Percentiles rank a stretch among this genome's conserved stretches.
These are phyloP conservation scores for Dufourea novaeangliae DNA, from an alignment of 1,140 invertebrate species.

Conservation along the genomic window DNA sequence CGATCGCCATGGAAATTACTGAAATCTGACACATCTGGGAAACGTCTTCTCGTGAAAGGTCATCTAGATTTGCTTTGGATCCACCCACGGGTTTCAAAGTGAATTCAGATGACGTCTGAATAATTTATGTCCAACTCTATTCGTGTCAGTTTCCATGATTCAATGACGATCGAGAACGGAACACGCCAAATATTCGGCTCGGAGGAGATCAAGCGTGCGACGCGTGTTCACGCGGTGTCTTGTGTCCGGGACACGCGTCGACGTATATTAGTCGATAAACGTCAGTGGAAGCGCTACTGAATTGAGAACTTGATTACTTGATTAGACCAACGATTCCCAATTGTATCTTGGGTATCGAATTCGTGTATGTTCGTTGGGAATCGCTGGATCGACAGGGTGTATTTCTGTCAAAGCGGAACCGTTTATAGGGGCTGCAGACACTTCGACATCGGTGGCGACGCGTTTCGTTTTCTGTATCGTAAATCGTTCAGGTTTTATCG, in stretches of 20 bases:
- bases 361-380: background rate
- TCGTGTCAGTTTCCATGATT: background rate
- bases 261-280: background rate
- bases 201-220: slow-evolving; percentile 10
- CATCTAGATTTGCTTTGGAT: no score
- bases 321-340: background rate
- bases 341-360: background rate
- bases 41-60: background rate
- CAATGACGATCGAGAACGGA: slow-evolving; percentile 22
- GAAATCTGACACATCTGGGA: no score
- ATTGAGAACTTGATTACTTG: background rate
- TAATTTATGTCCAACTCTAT: no score
- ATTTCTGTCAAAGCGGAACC: no score
- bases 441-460: background rate
- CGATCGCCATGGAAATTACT: background rate
- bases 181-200: background rate
- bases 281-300: slow-evolving; percentile 15
- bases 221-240: slow-evolving; percentile 34
- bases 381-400: background rate
- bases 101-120: no score
- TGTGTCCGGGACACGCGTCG: slow-evolving; percentile 31
- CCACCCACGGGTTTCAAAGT: no score
- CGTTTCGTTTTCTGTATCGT: no score
- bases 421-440: no score
- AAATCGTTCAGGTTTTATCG: background rate